These are phyloP conservation scores for Cecidostiba fungosa DNA, from an alignment of 2,888 invertebrate genomes.

Conservation along the genomic window DNA sequence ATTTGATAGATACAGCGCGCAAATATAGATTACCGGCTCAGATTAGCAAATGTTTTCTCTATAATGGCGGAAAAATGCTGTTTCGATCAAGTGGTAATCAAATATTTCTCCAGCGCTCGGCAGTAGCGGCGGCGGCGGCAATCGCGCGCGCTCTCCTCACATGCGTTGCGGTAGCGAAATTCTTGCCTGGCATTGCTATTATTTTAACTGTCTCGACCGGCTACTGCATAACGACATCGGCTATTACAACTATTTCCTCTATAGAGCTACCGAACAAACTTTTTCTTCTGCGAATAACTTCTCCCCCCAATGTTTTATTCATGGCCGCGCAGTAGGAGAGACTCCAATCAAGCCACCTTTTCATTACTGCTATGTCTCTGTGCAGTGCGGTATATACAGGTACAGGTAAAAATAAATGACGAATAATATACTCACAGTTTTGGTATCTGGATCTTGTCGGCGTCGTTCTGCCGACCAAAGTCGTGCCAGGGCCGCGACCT, in stretches of 20 bases:
- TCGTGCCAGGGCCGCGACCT: constrained; percentile 96
- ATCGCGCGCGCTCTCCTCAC: neutral
- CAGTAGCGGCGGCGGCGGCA: neutral
- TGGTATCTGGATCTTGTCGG: constrained; percentile 98
- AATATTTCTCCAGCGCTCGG: constrained; percentile 47
- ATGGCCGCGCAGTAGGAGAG: neutral
- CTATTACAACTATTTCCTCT: constrained; percentile 56
- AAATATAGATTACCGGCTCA: constrained; percentile 43
- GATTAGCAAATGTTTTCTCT: constrained; percentile 44
- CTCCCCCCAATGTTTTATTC: neutral
- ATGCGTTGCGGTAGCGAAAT: constrained; percentile 56
- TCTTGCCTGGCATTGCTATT: constrained; percentile 53
- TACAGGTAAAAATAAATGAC: neutral
- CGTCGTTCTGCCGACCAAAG: constrained; percentile 95
- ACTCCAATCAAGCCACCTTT: neutral
- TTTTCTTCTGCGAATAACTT: neutral
- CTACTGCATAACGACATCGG: constrained; percentile 36
- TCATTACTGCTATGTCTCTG: neutral
- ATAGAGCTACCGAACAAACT: constrained; percentile 14
- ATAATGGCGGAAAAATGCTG: constrained; percentile 33
- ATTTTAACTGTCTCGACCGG: constrained; percentile 52
- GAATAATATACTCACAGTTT: constrained; percentile 91
- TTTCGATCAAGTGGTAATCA: constrained; percentile 53
- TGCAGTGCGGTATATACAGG: neutral
- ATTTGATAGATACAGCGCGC: constrained; percentile 41